Conservation (phyloP, 2,888 invertebrate species). For the Pasiphila rectangulata region DNA sequence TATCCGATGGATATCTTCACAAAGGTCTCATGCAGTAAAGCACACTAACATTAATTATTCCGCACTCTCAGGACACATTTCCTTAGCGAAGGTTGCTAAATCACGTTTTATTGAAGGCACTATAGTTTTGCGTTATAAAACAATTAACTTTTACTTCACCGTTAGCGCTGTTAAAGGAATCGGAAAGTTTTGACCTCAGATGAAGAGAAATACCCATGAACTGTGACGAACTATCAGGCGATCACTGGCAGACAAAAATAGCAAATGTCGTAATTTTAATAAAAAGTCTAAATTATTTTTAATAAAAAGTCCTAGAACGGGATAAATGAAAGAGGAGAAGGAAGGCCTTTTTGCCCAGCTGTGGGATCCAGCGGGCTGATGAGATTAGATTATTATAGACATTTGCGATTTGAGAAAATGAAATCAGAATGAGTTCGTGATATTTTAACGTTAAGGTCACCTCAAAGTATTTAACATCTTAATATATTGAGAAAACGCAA, state of each 20-base stretch:
- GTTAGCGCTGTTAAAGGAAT: slow-evolving; percentile 11
- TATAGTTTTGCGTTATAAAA: slow-evolving; percentile 7
- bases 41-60: background rate
- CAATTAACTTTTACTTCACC: slow-evolving; percentile 14
- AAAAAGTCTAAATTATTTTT: too few species aligned
- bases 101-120: slow-evolving; percentile 4
- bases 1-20: too few species aligned
- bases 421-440: slow-evolving; percentile 2
- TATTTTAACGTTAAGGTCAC: slow-evolving; percentile 20
- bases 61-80: background rate
- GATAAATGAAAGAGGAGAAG: too few species aligned
- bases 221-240: slow-evolving; percentile 1
- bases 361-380: too few species aligned
- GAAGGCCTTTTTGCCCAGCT: too few species aligned
- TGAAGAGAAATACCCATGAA: background rate
- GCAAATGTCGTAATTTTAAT: too few species aligned
- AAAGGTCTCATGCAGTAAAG: too few species aligned
- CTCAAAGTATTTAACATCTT: background rate
- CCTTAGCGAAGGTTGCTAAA: background rate
- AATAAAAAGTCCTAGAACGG: too few species aligned
- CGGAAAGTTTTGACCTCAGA: slow-evolving; percentile 2
- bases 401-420: too few species aligned
- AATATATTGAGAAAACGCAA: background rate
- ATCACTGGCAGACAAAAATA: background rate
- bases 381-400: too few species aligned